Evolutionary conservation across 2,113 vertebrate genomes (phyloP).

Genomic region (Centropus unirufus): DNA sequence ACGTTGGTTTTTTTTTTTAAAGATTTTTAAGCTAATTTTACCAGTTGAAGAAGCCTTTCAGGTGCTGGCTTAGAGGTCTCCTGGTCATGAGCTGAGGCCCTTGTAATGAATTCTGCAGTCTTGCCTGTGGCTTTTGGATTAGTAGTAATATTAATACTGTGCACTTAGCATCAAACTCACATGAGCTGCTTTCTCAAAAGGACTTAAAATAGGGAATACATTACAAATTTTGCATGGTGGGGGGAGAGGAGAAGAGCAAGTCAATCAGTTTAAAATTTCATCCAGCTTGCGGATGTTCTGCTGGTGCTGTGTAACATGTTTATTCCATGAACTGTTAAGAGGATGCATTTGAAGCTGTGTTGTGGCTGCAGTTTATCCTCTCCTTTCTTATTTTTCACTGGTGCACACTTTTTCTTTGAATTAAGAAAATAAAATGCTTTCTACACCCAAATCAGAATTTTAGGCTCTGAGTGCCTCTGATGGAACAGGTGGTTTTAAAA

Average conservation of each 20-base stretch:
- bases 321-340: not conserved
- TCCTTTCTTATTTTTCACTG: not conserved
- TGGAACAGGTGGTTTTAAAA: conserved; percentile 1
- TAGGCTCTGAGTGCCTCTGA: not conserved
- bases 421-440: not conserved
- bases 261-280: not conserved
- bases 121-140: not conserved
- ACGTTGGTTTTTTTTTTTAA: not conserved
- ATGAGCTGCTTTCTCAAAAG: not conserved
- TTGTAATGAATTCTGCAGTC: not conserved
- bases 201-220: not conserved
- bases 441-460: not conserved
- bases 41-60: not conserved
- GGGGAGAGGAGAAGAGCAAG: not conserved
- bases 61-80: not conserved
- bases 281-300: not conserved
- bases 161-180: not conserved
- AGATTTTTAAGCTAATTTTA: not conserved
- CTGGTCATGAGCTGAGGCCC: not conserved
- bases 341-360: not conserved
- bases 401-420: not conserved
- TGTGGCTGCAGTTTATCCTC: not conserved
- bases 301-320: not conserved
- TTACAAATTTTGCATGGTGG: not conserved
- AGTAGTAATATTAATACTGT: not conserved